phyloP scores from a whole-genome alignment of 2,888 invertebrate species.

The Labia minor region DNA sequence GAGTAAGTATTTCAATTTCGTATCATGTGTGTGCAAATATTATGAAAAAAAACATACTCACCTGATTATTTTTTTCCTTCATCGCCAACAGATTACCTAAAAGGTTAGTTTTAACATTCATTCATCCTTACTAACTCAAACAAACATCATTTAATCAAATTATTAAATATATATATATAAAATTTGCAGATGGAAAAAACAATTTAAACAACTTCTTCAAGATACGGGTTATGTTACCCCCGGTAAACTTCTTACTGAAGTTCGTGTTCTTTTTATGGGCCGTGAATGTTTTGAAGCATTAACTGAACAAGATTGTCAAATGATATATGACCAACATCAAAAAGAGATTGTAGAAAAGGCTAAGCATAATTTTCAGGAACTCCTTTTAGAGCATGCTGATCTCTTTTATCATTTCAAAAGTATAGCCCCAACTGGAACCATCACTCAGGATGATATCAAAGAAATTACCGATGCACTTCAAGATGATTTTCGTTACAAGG shows the following conservation, averaged over 20 bases:
- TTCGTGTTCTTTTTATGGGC: constrained; percentile 83
- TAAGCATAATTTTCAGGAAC: constrained; percentile 84
- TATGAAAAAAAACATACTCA: not conserved
- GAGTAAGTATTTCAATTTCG: constrained; percentile 54
- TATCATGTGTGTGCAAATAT: not conserved
- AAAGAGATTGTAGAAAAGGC: constrained; percentile 78
- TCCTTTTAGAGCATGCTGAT: constrained; percentile 84
- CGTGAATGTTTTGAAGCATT: constrained; percentile 88
- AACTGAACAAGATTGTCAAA: constrained; percentile 77
- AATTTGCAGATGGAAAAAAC: constrained; percentile 70
- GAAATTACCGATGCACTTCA: constrained; percentile 85
- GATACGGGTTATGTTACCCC: constrained; percentile 92
- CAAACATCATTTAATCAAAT: constrained; percentile 19
- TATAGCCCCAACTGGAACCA: constrained; percentile 76
- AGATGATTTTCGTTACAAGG: constrained; percentile 88
- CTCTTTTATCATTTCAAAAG: constrained; percentile 87
- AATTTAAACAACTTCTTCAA: constrained; percentile 84
- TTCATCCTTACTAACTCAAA: constrained; percentile 8
- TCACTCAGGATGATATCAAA: constrained; percentile 87
- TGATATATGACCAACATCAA: constrained; percentile 91
- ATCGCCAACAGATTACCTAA: constrained; percentile 42
- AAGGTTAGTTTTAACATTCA: constrained; percentile 36
- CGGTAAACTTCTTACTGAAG: constrained; percentile 85
- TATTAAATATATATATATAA: constrained; percentile 16
- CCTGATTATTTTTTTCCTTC: not conserved